phyloP scores from a whole-genome alignment of 2,797 vertebrate species.

The Chiloscyllium punctatum region DNA sequence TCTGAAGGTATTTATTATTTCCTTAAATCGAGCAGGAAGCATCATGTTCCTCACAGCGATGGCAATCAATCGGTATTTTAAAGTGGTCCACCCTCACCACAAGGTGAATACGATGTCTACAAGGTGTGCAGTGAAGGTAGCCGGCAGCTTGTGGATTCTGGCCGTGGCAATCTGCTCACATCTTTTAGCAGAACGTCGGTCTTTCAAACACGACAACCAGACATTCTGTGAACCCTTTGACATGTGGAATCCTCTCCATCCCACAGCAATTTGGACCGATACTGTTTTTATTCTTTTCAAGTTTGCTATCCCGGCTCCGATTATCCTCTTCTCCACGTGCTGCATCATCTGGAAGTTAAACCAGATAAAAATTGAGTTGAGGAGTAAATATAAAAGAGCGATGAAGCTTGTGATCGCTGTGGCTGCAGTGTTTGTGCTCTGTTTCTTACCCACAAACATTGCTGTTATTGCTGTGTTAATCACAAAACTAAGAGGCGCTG shows the following conservation, averaged over 20 bases:
- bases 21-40: not conserved
- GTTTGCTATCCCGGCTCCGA: conserved; percentile 27
- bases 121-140: not conserved
- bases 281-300: conserved; percentile 38
- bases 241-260: not conserved
- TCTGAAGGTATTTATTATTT: not conserved
- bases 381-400: conserved; percentile 30
- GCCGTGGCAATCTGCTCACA: conserved; percentile 14
- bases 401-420: conserved; percentile 39
- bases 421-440: conserved; percentile 36
- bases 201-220: conserved; percentile 34
- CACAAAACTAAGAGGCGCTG: not conserved
- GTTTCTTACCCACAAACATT: conserved; percentile 39
- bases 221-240: conserved; percentile 39
- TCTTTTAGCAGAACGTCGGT: conserved; percentile 8
- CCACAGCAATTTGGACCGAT: conserved; percentile 28
- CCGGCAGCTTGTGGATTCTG: conserved; percentile 25
- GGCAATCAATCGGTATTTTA: conserved; percentile 17
- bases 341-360: conserved; percentile 38
- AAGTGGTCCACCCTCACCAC: conserved; percentile 21
- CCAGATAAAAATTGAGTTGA: not conserved
- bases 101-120: not conserved
- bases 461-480: conserved; percentile 29
- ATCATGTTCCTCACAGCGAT: not conserved
- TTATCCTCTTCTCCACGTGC: conserved; percentile 38